Evolutionary conservation across 2,888 invertebrate species (phyloP), one percentile per base, ranked within the genome.

Genomic region (Tetropium fuscum): DNA sequence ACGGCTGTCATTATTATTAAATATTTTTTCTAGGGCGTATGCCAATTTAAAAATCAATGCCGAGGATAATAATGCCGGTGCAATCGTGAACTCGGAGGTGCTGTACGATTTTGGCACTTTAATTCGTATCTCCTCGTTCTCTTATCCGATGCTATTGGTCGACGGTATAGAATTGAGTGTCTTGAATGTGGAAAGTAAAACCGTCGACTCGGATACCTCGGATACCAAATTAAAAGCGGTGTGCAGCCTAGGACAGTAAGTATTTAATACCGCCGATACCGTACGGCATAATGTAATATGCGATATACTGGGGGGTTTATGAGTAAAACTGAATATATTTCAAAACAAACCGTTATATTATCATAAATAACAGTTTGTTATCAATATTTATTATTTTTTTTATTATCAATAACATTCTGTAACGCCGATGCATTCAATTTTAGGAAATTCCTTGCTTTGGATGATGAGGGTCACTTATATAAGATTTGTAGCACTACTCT

Each of bases 371-470:
- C n/a, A n/a, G n/a, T n/a, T n/a, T n/a, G n/a, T n/a, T n/a, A n/a
- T n/a, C n/a, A n/a, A n/a, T n/a, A n/a, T n/a, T n/a, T n/a, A n/a
- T n/a, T n/a, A n/a, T n/a, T n/a, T n/a, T n/a, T n/a, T n/a, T n/a
- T n/a, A n/a, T n/a, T n/a, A n/a, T n/a, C n/a, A n/a, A n/a, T n/a
- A n/a, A n/a, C n/a, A n/a, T n/a, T n/a, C n/a, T n/a, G n/a, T n/a
- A n/a, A n/a, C n/a, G n/a, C n/a, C n/a, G n/a, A n/a, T n/a, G n/a
- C n/a, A n/a, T n/a, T 8, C 8, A 41, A 38, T 8, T 70, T 60
- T 38, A 75, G 74, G 16, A 61, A 64, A 57, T 65, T 72, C 51
- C 49, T 74, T 10, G 67, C 48, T 1, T 56, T 71, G 5, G 64
- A 69, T 55, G 36, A 22, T 11, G 51, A 67, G n/a, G 72, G 73